Conservation (phyloP, 2,888 invertebrate genomes). For the Mystacides longicornis region DNA sequence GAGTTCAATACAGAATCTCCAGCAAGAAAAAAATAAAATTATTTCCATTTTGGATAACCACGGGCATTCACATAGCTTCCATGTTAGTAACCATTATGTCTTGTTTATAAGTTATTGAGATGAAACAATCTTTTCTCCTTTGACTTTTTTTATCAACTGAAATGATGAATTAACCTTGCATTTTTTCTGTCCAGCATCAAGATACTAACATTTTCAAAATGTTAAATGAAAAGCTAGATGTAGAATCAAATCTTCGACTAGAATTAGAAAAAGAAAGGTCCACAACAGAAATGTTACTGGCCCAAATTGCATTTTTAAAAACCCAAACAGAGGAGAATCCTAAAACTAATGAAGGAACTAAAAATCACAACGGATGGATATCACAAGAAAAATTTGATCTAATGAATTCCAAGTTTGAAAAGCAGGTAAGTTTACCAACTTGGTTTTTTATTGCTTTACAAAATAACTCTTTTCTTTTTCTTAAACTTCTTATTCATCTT, state of each 20-base stretch:
- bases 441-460: no score
- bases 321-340: slow-evolving; percentile 28
- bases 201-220: slow-evolving; percentile 61
- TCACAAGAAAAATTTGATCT: slow-evolving; percentile 16
- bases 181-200: slow-evolving; percentile 33
- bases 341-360: slow-evolving; percentile 25
- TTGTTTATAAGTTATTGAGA: background rate
- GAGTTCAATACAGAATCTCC: slow-evolving; percentile 40
- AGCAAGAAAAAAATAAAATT: slow-evolving; percentile 36
- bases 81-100: slow-evolving; percentile 31
- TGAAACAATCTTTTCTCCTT: no score
- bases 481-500: no score
- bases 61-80: no score
- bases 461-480: no score
- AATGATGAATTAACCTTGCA: background rate
- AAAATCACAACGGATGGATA: background rate
- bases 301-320: slow-evolving; percentile 34
- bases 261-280: slow-evolving; percentile 49
- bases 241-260: slow-evolving; percentile 56
- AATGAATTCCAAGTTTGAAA: slow-evolving; percentile 16
- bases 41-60: slow-evolving; percentile 51
- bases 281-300: slow-evolving; percentile 42
- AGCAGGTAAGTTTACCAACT: slow-evolving; percentile 17
- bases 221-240: slow-evolving; percentile 54
- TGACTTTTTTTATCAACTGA: no score